Conservation (phyloP, 2,113 vertebrate species). For the Gorsachius goisagi region DNA sequence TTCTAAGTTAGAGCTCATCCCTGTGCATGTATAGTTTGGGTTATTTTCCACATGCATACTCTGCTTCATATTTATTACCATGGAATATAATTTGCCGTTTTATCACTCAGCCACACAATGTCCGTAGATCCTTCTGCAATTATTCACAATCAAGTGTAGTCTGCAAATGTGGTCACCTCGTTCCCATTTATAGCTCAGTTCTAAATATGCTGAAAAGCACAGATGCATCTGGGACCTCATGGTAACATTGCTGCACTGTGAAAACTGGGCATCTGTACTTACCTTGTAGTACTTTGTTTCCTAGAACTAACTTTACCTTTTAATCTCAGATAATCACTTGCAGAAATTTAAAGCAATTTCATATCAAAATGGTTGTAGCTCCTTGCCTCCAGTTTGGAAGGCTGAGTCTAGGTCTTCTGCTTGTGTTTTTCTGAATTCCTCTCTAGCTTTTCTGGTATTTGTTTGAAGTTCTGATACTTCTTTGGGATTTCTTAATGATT, state of each 20-base stretch:
- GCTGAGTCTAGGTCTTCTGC: not conserved
- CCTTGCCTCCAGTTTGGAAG: not conserved
- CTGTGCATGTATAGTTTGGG: not conserved
- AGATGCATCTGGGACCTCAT: not conserved
- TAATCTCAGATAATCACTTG: not conserved
- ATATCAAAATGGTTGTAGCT: rapidly evolving
- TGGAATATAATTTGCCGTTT: not conserved
- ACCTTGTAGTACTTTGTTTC: not conserved
- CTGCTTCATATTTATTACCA: not conserved
- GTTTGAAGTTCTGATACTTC: not conserved
- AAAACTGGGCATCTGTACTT: not conserved
- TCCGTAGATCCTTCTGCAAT: not conserved
- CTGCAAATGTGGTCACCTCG: not conserved
- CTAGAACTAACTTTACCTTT: not conserved
- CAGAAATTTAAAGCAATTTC: not conserved
- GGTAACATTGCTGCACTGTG: not conserved
- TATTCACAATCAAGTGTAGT: not conserved
- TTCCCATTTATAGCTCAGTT: not conserved
- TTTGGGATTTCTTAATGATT: not conserved
- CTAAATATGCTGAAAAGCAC: not conserved
- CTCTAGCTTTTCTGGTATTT: not conserved
- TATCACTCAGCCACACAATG: not conserved
- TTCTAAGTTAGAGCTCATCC: not conserved
- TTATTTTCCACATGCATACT: not conserved
- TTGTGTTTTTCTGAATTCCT: not conserved